Percentiles rank a stretch among this genome's conserved stretches.
These are phyloP conservation scores for Drosophila ironensis DNA, from an alignment of 1,140 invertebrate genomes.

Conservation along the genomic window DNA sequence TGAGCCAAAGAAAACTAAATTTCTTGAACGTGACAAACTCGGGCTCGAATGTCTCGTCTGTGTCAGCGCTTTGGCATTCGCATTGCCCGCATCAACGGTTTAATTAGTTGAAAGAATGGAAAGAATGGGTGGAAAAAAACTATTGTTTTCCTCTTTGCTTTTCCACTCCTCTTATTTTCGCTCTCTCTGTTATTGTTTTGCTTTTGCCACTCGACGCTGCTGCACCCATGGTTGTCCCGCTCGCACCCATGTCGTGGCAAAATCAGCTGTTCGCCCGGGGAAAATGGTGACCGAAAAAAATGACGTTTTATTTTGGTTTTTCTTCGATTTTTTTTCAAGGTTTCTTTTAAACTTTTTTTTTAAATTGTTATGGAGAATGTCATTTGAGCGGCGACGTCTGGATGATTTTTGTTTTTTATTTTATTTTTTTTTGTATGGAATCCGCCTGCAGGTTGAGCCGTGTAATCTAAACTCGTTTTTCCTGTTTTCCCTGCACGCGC, in stretches of 20 bases:
- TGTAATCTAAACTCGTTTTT: constrained; percentile 71
- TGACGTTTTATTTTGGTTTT: too few species aligned
- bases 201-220: constrained; percentile 43
- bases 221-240: constrained; percentile 20
- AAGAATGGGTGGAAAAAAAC: constrained; percentile 5
- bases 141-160: constrained; percentile 27
- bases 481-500: constrained; percentile 40
- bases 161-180: constrained; percentile 32
- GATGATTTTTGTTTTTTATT: too few species aligned
- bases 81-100: constrained; percentile 16
- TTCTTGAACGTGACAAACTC: not conserved
- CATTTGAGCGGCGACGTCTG: not conserved
- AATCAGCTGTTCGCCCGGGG: constrained; percentile 47
- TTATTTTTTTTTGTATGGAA: too few species aligned
- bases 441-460: constrained; percentile 31
- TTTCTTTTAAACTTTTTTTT: not conserved
- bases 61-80: constrained; percentile 8
- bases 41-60: constrained; percentile 11
- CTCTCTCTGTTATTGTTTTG: constrained; percentile 79
- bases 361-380: constrained; percentile 1
- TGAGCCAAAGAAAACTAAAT: not conserved
- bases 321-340: too few species aligned
- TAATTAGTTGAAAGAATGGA: constrained; percentile 22
- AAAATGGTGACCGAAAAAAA: constrained; percentile 5
- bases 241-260: constrained; percentile 20